Base-by-base conservation (phyloP, 2,888 invertebrate genomes). In the Dusona sp. region DNA sequence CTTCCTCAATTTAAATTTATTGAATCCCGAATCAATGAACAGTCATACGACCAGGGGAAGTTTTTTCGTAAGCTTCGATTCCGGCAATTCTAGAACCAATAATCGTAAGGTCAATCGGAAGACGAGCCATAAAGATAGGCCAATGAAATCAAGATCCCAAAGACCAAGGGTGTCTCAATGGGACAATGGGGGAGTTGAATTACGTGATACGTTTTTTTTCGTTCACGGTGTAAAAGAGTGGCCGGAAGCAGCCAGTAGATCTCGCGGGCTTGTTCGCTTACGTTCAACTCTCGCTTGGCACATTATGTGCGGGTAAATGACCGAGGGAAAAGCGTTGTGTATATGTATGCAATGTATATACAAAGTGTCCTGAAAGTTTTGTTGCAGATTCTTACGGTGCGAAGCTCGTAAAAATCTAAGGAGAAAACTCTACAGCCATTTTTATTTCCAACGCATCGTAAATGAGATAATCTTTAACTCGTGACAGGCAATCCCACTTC, bases 211-310 rank as follows among this genome's bases (percentile, higher is more conserved):
- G 57, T 79, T 81, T 67, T 80, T 85, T 80, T 72, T 38, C 61
- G 54, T 75, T 68, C 64, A 89, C 88, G 85, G 83, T 83, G 86
- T 90, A 89, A 91, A 90, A 72, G 85, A 90, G 89, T 86, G 90
- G 88, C 91, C 92, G 90, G 91, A 91, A 91, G 89, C 84, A 83
- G 88, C 88, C 38, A 38, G 73, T 88, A 90, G 89, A 90, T 90
- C 87, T 88, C 87, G 88, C 73, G 79, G 51, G 70, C 68, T 68
- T 67, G 65, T 73, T 73, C 78, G 45, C 78, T 51, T 33, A 64
- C 83, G 83, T 83, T 83, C 77, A 74, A 78, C 68, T 80, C 79
- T 57, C 83, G 79, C 79, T 82, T 75, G 75, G 73, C 84, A 75
- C 73, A 79, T 83, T 77, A 77, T 75, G 57, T 87, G n/a, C 79